Percentiles rank a stretch among this genome's conserved stretches.
Evolutionary conservation across 2,797 vertebrate genomes (phyloP).

Genomic region (Halcyon badia): DNA sequence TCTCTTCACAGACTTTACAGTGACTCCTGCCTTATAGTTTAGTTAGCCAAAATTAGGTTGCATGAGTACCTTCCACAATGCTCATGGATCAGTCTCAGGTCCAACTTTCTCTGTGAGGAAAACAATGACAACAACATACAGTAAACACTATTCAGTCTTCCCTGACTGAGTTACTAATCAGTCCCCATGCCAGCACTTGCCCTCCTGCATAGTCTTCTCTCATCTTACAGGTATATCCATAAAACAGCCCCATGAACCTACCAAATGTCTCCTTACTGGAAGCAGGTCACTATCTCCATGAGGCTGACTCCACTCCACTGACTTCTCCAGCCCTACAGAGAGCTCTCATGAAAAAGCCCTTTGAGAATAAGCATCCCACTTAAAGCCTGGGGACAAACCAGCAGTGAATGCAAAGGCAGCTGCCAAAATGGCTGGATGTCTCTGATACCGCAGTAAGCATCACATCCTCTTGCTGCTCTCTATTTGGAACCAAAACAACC

Average conservation of each 20-base stretch:
- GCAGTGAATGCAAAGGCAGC: neutral
- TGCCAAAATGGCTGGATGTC: neutral
- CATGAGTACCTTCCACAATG: neutral
- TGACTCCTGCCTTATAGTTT: neutral
- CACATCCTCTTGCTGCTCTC: slow-evolving; percentile 39
- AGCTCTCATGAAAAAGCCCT: neutral
- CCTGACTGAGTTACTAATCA: neutral
- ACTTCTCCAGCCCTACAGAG: neutral
- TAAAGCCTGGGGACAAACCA: neutral
- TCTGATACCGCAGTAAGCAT: neutral
- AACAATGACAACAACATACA: neutral
- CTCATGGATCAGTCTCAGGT: neutral
- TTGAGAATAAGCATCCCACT: neutral
- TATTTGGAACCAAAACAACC: slow-evolving; percentile 10
- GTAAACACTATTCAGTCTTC: neutral
- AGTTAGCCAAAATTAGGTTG: neutral
- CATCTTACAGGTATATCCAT: neutral
- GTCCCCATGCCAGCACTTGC: neutral
- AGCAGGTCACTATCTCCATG: neutral
- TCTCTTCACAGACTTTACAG: neutral
- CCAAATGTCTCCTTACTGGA: neutral
- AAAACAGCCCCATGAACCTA: neutral
- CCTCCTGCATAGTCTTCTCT: neutral
- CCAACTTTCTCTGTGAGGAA: neutral
- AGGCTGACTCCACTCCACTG: neutral